Percentiles rank a stretch among this genome's conserved stretches.
Evolutionary conservation across 2,888 invertebrate species (phyloP).

Genomic region (Epinotia ramella): DNA sequence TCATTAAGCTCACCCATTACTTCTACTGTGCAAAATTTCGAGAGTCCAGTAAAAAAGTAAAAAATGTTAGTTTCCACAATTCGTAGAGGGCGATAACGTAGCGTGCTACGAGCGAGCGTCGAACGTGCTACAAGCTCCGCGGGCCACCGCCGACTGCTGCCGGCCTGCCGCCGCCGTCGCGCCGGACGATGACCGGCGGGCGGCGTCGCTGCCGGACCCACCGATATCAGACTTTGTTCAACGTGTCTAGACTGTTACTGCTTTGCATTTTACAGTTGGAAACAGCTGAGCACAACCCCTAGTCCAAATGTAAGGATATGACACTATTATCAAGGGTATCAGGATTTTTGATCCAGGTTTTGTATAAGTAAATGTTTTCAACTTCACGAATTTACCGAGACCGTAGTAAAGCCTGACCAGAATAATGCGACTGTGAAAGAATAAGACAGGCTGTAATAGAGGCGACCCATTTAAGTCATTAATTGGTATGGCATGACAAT

Average conservation of each 20-base stretch:
- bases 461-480: too few species aligned
- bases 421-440: too few species aligned
- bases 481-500: too few species aligned
- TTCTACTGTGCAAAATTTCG: background rate
- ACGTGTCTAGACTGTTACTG: background rate
- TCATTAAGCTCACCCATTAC: background rate
- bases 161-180: conserved; percentile 45
- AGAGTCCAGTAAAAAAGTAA: background rate
- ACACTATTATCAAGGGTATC: too few species aligned
- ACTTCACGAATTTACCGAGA: too few species aligned
- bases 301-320: background rate
- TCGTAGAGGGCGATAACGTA: conserved; percentile 20
- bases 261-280: too few species aligned
- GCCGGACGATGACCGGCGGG: conserved; percentile 51
- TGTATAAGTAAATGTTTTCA: too few species aligned
- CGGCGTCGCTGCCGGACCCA: conserved; percentile 32
- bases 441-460: too few species aligned
- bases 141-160: conserved; percentile 56
- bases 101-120: conserved; percentile 46
- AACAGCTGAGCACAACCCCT: background rate
- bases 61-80: background rate
- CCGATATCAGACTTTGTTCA: background rate
- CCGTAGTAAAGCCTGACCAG: too few species aligned
- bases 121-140: conserved; percentile 49
- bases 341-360: too few species aligned